Evolutionary conservation across 2,888 invertebrate genomes (phyloP), one percentile per base, ranked within the genome.

Genomic region (Tholera decimalis): DNA sequence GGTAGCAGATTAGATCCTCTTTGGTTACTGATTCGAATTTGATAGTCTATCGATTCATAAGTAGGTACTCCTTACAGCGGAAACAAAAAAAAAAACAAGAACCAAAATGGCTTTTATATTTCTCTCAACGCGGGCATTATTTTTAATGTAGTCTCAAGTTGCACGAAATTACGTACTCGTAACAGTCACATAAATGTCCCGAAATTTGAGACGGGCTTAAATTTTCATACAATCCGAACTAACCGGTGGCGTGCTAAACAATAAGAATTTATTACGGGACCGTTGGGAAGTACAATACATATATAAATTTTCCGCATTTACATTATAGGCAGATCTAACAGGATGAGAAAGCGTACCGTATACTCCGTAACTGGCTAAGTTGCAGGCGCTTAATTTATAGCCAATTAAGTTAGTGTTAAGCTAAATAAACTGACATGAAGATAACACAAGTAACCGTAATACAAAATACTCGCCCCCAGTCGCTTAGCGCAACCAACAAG

Each of bases 341-440:
- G 87, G 87, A 88, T 85, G 84, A 87, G 88, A 88, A 87, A 91
- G 87, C 87, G 49, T 85, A 87, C 85, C 81, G 86, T 85, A 83
- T 78, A 85, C 81, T 83, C 85, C 74, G 88, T 88, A 90, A 91
- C 90, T 87, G 88, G 91, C 89, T 88, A 90, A 91, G 90, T 91
- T 89, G 87, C 90, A 87, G 87, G 85, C 68, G 83, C 85, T 90
- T 92, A 93, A 95, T 94, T 94, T 94, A 95, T 92, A 88, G 93
- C 92, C 94, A 95, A 95, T 95, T 94, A 94, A 91, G 91, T 91
- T 91, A 87, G 92, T 93, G 93, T 91, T 92, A 92, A 92, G 91
- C 92, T 90, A 89, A 93, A 93, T 92, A 93, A 92, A 92, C 91
- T 90, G 90, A 92, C 91, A 89, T 82, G 89, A 88, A 91, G 92